A percentile compares a stretch with the other conserved stretches of the same genome.
Evolutionary conservation across 2,113 vertebrate species (phyloP).

Genomic region (Amblyopsis rosae): DNA sequence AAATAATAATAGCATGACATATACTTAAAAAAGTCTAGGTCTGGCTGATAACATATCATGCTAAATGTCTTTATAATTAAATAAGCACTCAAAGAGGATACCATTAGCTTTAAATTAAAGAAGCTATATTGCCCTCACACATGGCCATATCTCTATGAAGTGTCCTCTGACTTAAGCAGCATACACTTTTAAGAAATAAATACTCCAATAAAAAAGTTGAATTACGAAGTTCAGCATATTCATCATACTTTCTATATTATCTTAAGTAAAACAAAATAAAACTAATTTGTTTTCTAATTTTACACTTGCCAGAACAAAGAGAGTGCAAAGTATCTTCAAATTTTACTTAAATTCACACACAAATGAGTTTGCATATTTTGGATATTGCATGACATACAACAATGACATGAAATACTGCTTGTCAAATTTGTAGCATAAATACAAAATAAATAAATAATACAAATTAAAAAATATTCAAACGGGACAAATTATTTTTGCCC

Average conservation of each 20-base stretch:
- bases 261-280: conserved; percentile 51
- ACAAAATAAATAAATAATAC: conserved; percentile 74
- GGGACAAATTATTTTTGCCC: conserved; percentile 62
- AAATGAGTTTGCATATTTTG: conserved; percentile 50
- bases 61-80: conserved; percentile 47
- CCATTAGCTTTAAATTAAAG: conserved; percentile 32
- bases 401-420: conserved; percentile 87
- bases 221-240: conserved; percentile 50
- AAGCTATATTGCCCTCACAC: conserved; percentile 52
- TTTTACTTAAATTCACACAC: background rate
- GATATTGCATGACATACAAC: conserved; percentile 95
- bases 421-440: conserved; percentile 68
- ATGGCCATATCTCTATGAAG: conserved; percentile 56
- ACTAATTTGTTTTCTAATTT: conserved; percentile 39
- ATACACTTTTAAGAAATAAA: conserved; percentile 51
- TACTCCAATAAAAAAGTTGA: conserved; percentile 33
- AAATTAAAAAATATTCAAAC: conserved; percentile 68
- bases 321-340: too few relatives aligned
- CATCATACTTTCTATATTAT: conserved; percentile 46
- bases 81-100: conserved; percentile 38
- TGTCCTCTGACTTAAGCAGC: conserved; percentile 27
- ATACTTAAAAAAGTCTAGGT: conserved; percentile 10
- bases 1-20: conserved; percentile 35
- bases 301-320: conserved; percentile 15
- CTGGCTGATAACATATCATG: conserved; percentile 12